Evolutionary conservation across 2,888 invertebrate species (phyloP), one percentile per base, ranked within the genome.

Genomic region (Ganaspis brasiliensis): DNA sequence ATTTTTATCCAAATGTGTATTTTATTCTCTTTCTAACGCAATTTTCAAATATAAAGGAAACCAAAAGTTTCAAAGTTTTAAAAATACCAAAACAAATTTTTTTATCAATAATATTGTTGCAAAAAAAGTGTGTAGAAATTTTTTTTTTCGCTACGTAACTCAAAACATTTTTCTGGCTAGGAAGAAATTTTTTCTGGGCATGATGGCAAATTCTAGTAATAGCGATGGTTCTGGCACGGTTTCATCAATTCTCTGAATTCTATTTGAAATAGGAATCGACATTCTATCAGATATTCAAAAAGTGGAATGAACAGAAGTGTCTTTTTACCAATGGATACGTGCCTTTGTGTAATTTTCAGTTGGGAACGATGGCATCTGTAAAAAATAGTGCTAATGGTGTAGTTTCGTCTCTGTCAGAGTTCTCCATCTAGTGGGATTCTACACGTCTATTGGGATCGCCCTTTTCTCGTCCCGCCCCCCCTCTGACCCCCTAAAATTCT

Each of bases 361-460:
- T 49, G 26, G 26, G 45, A 49, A 49, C 16, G 67, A 21, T 67
- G 67, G 59, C 71, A 40, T 45, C 70, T 40, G 75, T 80, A 81
- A 84, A 84, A 84, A 84, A 82, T 81, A 78, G 77, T 52, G 72
- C 77, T 81, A 84, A 83, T 81, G 82, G 82, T 72, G 72, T 78
- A 80, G 82, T 82, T 83, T 83, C 81, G 83, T 84, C 82, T 78
- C 56, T 75, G 82, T 82, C 82, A 73, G 24, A 61, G 55, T 40
- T 73, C 72, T 61, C 31, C 59, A 45, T 37, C 52, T 19, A 26
- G n/a, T n/a, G 21, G 37, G 35, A 45, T 35, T 56, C 26, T 16
- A 26, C 45, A 16, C 45, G 24, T 67, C 67, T 67, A 45, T 45
- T 45, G 45, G 67, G 67, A 67, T 67, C 40, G 40, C 24, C 67